Percentiles rank a stretch among this genome's conserved stretches.
Evolutionary conservation across 2,888 invertebrate species (phyloP).

Genomic region (Autographa gamma): DNA sequence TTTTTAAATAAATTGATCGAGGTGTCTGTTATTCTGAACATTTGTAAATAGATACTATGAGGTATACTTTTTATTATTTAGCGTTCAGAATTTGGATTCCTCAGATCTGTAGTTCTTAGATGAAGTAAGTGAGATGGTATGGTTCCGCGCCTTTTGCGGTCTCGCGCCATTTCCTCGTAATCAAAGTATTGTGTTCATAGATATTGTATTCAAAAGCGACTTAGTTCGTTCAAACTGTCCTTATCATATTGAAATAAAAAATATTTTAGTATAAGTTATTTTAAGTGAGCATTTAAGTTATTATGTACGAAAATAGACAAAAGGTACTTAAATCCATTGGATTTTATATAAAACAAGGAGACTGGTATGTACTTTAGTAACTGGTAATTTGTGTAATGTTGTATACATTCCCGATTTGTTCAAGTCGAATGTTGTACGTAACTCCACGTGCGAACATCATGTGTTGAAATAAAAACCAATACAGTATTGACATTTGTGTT

Average conservation of each 20-base stretch:
- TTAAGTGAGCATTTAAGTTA: conserved; percentile 87
- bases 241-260: conserved; percentile 67
- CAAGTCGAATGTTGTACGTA: conserved; percentile 72
- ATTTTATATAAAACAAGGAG: conserved; percentile 83
- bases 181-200: conserved; percentile 50
- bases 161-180: conserved; percentile 26
- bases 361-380: conserved; percentile 86
- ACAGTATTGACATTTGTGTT: conserved; percentile 85
- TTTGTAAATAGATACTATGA: conserved; percentile 5
- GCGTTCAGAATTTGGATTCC: background rate
- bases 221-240: conserved; percentile 68
- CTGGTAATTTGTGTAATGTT: conserved; percentile 74
- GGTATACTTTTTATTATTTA: conserved; percentile 11
- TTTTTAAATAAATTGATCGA: background rate
- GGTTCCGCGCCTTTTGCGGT: conserved; percentile 23
- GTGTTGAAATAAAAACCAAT: conserved; percentile 85
- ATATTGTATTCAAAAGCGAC: conserved; percentile 73
- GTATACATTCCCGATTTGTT: conserved; percentile 83
- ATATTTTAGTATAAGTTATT: conserved; percentile 70
- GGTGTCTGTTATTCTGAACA: conserved; percentile 13
- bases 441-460: conserved; percentile 71
- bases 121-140: conserved; percentile 16
- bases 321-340: conserved; percentile 84
- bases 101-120: background rate
- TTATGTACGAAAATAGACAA: conserved; percentile 74